A percentile compares a stretch with the other conserved stretches of the same genome.
These are phyloP conservation scores for Autographa pulchrina DNA, from an alignment of 2,888 invertebrate genomes.

Conservation along the genomic window DNA sequence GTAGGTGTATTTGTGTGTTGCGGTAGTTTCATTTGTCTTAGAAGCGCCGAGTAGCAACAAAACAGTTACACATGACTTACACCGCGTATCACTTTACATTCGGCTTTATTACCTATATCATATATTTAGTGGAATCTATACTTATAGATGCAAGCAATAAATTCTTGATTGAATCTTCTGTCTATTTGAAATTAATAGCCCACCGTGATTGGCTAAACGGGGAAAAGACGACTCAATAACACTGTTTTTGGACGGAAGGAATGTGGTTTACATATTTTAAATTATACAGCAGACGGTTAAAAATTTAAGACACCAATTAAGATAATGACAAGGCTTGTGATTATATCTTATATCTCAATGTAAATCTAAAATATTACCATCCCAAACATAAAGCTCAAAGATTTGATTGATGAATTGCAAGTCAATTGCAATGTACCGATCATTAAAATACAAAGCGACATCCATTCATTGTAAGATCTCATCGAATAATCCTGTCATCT, in stretches of 20 bases:
- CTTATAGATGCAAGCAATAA: constrained; percentile 12
- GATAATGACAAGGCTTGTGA: constrained; percentile 2
- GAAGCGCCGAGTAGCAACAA: constrained; percentile 41
- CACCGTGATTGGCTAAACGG: constrained; percentile 15
- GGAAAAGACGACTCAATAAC: neutral
- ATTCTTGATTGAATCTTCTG: constrained; percentile 32
- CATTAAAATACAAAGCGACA: constrained; percentile 21
- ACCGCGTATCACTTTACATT: constrained; percentile 45
- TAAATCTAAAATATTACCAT: constrained; percentile 27
- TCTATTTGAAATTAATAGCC: constrained; percentile 11
- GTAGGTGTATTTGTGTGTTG: constrained; percentile 57
- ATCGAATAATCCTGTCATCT: constrained; percentile 4
- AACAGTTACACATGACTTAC: constrained; percentile 61
- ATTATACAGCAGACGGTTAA: neutral
- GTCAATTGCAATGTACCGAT: constrained; percentile 14
- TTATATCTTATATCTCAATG: constrained; percentile 11
- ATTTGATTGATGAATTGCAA: constrained; percentile 17
- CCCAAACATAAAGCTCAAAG: neutral
- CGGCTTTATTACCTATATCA: constrained; percentile 30
- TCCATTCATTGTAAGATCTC: neutral
- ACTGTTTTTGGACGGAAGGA: neutral
- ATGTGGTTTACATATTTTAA: neutral
- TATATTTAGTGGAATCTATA: constrained; percentile 43
- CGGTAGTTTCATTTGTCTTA: constrained; percentile 64
- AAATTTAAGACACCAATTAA: neutral